phyloP scores from a whole-genome alignment of 2,888 invertebrate genomes.

The Zygaena filipendulae region DNA sequence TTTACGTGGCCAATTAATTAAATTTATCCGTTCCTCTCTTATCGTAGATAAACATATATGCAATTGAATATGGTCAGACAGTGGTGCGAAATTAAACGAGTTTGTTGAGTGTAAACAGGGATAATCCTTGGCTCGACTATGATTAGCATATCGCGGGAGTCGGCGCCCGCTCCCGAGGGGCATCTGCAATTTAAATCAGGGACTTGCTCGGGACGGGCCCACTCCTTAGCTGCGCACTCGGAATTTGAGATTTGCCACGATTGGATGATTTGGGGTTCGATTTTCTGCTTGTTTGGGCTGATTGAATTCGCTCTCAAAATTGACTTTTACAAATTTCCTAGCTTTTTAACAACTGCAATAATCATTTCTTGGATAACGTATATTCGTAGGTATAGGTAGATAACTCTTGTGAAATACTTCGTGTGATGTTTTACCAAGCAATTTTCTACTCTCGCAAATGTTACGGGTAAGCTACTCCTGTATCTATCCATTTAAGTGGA shows the following conservation, averaged over 20 bases:
- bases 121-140: conserved; percentile 67
- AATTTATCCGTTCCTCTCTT: no score
- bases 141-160: conserved; percentile 68
- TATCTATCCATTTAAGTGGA: no score
- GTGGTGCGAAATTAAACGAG: conserved; percentile 57
- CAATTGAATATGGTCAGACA: background rate
- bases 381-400: conserved; percentile 15
- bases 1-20: background rate
- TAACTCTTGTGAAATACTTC: conserved; percentile 5
- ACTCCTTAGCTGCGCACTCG: conserved; percentile 58
- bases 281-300: conserved; percentile 63
- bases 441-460: conserved; percentile 4
- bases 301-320: conserved; percentile 55
- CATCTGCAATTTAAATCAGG: conserved; percentile 68
- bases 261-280: conserved; percentile 64
- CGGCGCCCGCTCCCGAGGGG: conserved; percentile 50
- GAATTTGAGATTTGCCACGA: conserved; percentile 64
- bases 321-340: conserved; percentile 31
- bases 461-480: no score
- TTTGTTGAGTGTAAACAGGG: conserved; percentile 69
- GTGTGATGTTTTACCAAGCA: conserved; percentile 5
- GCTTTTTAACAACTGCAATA: conserved; percentile 1
- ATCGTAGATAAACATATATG: background rate
- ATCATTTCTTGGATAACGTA: no score
- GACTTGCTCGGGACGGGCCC: conserved; percentile 55